Percentiles rank a stretch among this genome's conserved stretches.
Conservation (phyloP, 2,888 invertebrate genomes). For the Ochlodes sylvanus region DNA sequence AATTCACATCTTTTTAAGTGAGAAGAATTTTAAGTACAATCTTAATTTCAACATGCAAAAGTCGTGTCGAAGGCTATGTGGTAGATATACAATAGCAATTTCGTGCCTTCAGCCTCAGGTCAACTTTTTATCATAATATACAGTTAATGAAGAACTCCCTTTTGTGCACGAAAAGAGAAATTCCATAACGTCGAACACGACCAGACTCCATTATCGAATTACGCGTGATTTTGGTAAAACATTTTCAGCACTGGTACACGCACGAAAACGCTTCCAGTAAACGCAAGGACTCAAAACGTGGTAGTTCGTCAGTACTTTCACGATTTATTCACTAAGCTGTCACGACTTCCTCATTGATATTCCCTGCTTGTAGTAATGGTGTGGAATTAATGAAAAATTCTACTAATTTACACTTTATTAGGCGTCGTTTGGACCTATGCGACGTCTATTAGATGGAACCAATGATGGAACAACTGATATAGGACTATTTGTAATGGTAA, state of each 20-base stretch:
- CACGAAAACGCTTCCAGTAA: not conserved
- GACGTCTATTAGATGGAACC: not conserved
- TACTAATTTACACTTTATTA: constrained; percentile 14
- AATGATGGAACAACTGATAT: not conserved
- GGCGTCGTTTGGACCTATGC: not conserved
- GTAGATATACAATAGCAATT: not conserved
- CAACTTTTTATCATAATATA: not conserved
- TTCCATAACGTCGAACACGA: not conserved
- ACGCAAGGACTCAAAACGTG: not conserved
- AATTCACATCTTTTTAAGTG: too few relatives aligned
- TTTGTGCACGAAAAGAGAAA: constrained; percentile 5
- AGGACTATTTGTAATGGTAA: too few relatives aligned
- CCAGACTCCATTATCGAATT: not conserved
- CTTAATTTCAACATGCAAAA: not conserved
- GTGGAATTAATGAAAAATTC: constrained; percentile 32
- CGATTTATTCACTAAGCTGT: constrained; percentile 38
- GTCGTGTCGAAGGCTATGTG: not conserved
- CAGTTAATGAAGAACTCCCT: not conserved
- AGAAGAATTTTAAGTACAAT: too few relatives aligned
- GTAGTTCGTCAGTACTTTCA: constrained; percentile 38
- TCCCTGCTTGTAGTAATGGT: constrained; percentile 36
- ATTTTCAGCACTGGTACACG: not conserved
- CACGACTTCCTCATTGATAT: constrained; percentile 42
- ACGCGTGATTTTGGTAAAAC: constrained; percentile 1
- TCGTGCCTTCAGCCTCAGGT: not conserved